Conservation (phyloP, 2,888 invertebrate genomes). For the Exocentrus adspersus region DNA sequence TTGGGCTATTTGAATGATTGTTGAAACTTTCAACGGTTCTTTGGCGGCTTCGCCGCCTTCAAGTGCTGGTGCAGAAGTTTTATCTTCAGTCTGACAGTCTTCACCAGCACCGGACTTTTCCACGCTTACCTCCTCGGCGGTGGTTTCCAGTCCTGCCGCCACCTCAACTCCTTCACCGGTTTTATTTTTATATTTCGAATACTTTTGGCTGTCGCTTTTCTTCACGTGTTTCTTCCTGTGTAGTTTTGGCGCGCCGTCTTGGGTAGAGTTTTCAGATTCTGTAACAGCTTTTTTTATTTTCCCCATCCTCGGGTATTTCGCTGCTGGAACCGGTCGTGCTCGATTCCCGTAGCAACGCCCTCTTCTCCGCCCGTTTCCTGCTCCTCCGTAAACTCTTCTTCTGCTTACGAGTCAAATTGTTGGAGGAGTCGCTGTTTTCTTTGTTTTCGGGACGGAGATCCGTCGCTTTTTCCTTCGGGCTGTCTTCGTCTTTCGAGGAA, state of each 20-base stretch:
- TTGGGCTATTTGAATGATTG: constrained; percentile 56
- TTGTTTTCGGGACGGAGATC: constrained; percentile 2
- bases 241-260: constrained; percentile 30
- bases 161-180: constrained; percentile 8
- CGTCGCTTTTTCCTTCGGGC: not conserved
- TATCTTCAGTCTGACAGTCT: not conserved
- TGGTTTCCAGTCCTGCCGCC: not conserved
- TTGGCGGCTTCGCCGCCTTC: not conserved
- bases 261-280: not conserved
- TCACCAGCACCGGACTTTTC: no score
- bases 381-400: constrained; percentile 43
- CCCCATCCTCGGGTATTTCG: constrained; percentile 41
- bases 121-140: constrained; percentile 10
- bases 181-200: constrained; percentile 41
- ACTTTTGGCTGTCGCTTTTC: constrained; percentile 44
- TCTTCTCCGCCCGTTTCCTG: constrained; percentile 43
- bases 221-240: constrained; percentile 41
- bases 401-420: constrained; percentile 33
- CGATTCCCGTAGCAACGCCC: constrained; percentile 42
- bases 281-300: constrained; percentile 18
- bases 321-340: constrained; percentile 52
- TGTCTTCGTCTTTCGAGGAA: not conserved
- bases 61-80: not conserved
- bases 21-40: constrained; percentile 49
- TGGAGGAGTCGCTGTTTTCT: constrained; percentile 31